phyloP scores from a whole-genome alignment of 2,888 invertebrate species.

The Bembecia ichneumoniformis region DNA sequence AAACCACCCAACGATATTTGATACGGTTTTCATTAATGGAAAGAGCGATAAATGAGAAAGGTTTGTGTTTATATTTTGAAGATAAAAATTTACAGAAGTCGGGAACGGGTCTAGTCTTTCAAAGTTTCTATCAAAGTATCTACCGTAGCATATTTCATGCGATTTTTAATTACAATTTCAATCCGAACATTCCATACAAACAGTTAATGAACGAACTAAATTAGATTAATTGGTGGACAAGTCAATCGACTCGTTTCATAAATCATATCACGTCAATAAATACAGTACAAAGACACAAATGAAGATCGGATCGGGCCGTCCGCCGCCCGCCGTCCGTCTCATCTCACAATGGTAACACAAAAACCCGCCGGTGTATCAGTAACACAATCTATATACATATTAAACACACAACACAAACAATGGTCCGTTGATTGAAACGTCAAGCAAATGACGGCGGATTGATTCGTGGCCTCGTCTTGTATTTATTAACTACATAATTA shows the following conservation, averaged over 20 bases:
- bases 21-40: too few species aligned
- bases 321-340: constrained; percentile 16
- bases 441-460: constrained; percentile 62
- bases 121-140: too few species aligned
- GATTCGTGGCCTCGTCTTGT: constrained; percentile 58
- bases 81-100: too few species aligned
- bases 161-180: too few species aligned
- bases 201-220: not conserved
- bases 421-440: constrained; percentile 70
- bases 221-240: not conserved
- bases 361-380: constrained; percentile 60
- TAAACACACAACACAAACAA: constrained; percentile 70
- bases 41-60: too few species aligned
- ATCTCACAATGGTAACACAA: constrained; percentile 41
- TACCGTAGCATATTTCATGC: too few species aligned
- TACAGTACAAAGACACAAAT: not conserved
- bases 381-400: constrained; percentile 66
- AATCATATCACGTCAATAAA: not conserved
- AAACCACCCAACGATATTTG: too few species aligned
- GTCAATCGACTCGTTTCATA: not conserved
- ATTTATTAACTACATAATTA: constrained; percentile 68
- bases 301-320: not conserved
- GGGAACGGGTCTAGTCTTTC: too few species aligned
- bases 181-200: too few species aligned
- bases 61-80: too few species aligned